Evolutionary conservation across 1,140 invertebrate species (phyloP).

Genomic region (Leguminivora glycinivorella): DNA sequence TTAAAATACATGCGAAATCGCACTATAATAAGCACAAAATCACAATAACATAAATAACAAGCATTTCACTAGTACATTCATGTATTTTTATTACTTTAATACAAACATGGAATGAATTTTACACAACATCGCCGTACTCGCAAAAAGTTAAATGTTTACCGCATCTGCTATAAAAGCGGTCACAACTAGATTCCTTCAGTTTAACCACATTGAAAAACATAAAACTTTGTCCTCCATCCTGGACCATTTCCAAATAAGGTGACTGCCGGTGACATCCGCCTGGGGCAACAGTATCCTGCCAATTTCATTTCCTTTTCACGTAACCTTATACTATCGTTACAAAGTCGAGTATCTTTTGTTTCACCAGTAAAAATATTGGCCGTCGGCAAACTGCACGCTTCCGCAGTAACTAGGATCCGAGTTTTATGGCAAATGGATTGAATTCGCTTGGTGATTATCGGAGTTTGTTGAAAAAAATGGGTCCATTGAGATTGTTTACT

Average conservation of each 20-base stretch:
- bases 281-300: constrained; percentile 39
- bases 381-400: constrained; percentile 56
- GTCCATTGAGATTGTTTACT: not conserved
- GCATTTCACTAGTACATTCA: too few relatives aligned
- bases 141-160: constrained; percentile 28
- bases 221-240: constrained; percentile 69
- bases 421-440: constrained; percentile 65
- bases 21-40: too few relatives aligned
- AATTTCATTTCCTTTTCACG: constrained; percentile 26
- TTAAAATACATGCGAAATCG: too few relatives aligned
- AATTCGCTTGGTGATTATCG: constrained; percentile 61
- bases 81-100: too few relatives aligned
- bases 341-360: constrained; percentile 42
- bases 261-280: constrained; percentile 70
- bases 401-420: constrained; percentile 58
- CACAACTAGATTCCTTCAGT: constrained; percentile 57
- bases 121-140: not conserved
- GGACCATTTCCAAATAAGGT: constrained; percentile 75
- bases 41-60: too few relatives aligned
- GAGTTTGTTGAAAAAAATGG: constrained; percentile 35
- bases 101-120: not conserved
- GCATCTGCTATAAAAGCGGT: constrained; percentile 35
- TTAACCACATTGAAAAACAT: constrained; percentile 75
- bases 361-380: constrained; percentile 32
- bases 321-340: constrained; percentile 33